These are phyloP conservation scores for Clunio marinus DNA, from an alignment of 2,888 invertebrate genomes.

Conservation along the genomic window DNA sequence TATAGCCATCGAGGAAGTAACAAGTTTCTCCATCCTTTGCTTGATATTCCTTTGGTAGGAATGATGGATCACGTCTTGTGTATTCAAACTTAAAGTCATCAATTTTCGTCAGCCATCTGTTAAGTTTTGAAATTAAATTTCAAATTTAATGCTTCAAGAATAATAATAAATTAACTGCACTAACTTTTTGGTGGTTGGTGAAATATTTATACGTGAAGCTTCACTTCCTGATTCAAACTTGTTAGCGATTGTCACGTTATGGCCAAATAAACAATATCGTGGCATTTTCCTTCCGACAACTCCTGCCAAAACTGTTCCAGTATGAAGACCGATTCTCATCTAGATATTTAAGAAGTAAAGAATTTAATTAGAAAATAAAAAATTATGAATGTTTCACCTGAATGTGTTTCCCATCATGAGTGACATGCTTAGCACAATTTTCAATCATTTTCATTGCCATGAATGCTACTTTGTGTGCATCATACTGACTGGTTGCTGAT, in stretches of 20 bases:
- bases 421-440: conserved; percentile 78
- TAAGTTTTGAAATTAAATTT: conserved; percentile 35
- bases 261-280: conserved; percentile 89
- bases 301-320: conserved; percentile 88
- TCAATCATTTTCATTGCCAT: conserved; percentile 94
- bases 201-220: conserved; percentile 84
- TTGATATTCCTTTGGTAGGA: conserved; percentile 81
- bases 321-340: conserved; percentile 95
- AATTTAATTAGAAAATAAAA: conserved; percentile 28
- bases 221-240: conserved; percentile 94
- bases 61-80: conserved; percentile 68
- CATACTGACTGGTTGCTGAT: conserved; percentile 70
- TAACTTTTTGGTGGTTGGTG: conserved; percentile 89
- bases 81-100: conserved; percentile 67
- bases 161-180: conserved; percentile 47
- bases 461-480: conserved; percentile 94
- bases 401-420: conserved; percentile 88
- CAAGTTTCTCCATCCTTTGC: conserved; percentile 74
- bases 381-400: conserved; percentile 57
- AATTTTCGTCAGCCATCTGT: conserved; percentile 69
- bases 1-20: conserved; percentile 77
- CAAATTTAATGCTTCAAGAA: neutral
- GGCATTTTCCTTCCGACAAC: conserved; percentile 81
- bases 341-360: conserved; percentile 47
- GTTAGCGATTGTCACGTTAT: conserved; percentile 91